Evolutionary conservation across 2,888 invertebrate genomes (phyloP).

Genomic region (Malthinus flaveolus): DNA sequence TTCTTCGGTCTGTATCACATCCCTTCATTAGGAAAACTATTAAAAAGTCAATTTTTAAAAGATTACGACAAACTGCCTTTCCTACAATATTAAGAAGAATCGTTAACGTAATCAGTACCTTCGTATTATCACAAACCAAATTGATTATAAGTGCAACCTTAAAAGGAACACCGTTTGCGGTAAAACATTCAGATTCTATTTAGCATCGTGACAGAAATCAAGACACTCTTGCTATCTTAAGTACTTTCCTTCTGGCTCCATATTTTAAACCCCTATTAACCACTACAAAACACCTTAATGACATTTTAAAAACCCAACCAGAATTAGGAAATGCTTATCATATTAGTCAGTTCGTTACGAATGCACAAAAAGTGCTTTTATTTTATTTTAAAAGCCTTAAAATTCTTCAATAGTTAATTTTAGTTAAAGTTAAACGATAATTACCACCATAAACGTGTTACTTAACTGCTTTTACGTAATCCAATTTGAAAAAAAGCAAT

Average conservation of each 20-base stretch:
- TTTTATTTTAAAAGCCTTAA: conserved; percentile 15
- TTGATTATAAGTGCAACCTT: not conserved
- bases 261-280: conserved; percentile 29
- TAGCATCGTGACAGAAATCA: conserved; percentile 47
- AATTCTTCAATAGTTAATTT: conserved; percentile 11
- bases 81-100: too few relatives aligned
- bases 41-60: not conserved
- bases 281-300: conserved; percentile 26
- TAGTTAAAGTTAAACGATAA: conserved; percentile 2
- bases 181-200: conserved; percentile 32
- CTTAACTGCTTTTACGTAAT: not conserved
- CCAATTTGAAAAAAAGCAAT: too few relatives aligned
- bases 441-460: conserved; percentile 1
- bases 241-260: conserved; percentile 39
- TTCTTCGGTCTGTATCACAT: too few relatives aligned
- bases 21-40: too few relatives aligned
- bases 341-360: conserved; percentile 10
- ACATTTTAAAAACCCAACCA: conserved; percentile 27
- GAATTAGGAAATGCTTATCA: conserved; percentile 24
- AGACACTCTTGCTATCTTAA: conserved; percentile 43
- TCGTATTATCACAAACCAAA: conserved; percentile 22
- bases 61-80: too few relatives aligned
- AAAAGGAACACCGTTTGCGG: not conserved
- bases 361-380: conserved; percentile 12
- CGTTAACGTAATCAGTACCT: not conserved